Evolutionary conservation across 2,888 invertebrate species (phyloP), one percentile per base, ranked within the genome.

Genomic region (Tineola bisselliella): DNA sequence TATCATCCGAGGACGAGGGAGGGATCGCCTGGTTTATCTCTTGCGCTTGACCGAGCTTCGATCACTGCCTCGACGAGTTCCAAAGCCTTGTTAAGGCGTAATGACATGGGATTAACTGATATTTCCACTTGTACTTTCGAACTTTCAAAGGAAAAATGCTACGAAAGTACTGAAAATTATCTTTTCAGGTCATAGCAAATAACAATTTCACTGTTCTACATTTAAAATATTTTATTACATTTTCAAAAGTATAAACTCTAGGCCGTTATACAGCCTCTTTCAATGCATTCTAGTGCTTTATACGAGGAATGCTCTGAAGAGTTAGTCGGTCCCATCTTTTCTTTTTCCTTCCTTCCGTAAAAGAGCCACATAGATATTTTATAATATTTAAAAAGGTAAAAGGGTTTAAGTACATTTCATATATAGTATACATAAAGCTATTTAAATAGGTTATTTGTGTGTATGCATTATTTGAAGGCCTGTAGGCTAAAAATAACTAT

Each of bases 41-140:
- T 83, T 71, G 70, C 81, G 77, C 79, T 82, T 81, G 84, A 82
- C 81, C 81, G 83, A 77, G 77, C 81, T 79, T 77, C 76, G 80
- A 84, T 82, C 79, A 76, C 76, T 72, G 79, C 72, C 72, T 77
- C 79, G 74, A 69, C 76, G 78, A 74, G 72, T 77, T 67, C 76
- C 69, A 79, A 81, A 79, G 79, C 79, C 81, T 82, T 82, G 81
- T 82, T 79, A 80, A 74, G 74, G 75, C 75, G 74, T 81, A 83
- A 81, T 81, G 82, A 79, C 75, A 79, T 73, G 77, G 74, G 75
- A 76, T 75, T 73, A 75, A 74, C 70, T 71, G 68, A 75, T 75
- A 73, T 74, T 69, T 72, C 70, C 71, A 75, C 77, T 76, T 79
- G 76, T 76, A 74, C 74, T 25, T 25, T 54, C 8, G 17, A 18